Base-by-base conservation (phyloP, 2,888 invertebrate genomes). In the Thereva nobilitata region DNA sequence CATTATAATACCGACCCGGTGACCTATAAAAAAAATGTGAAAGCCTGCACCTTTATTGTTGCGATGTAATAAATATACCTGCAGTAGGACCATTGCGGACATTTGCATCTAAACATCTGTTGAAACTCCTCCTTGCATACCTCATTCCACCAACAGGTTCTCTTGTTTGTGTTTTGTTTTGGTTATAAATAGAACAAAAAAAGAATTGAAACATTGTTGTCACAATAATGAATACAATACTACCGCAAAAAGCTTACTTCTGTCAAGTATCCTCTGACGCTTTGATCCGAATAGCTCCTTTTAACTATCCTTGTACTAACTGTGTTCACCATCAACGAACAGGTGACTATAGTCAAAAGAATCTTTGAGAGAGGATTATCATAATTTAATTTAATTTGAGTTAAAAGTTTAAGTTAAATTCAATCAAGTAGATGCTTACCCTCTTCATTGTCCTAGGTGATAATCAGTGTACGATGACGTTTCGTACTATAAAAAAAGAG, bases 71-170 rank as follows among this genome's bases (percentile, higher is more conserved):
- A 61, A 23, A 50, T 40, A 50, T 67, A 80, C 73, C 93, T 85
- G 82, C 94, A 95, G 78, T 88, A 94, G 0, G 92, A 93, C 89
- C 91, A 93, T 70, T 89, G 86, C 1, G 94, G 94, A 75, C 94
- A 95, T 76, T 90, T 90, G 82, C 94, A 95, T 68, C 92, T 86
- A 80, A 94, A 94, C 73, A 90, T 84, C 72, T 86, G 89, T 80
- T 93, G 92, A 77, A 94, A 94, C 80, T 94, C 94, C 78, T 93
- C 93, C 77, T 95, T 94, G 83, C 94, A 95, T 12, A 93, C 88
- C 83, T 95, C 94, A 79, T 93, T 94, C 91, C 93, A 93, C 92
- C 93, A 94, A 80, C 94, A 94, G 59, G 91, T 93, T 78, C 94
- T 87, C 94, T 93, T 79, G 23, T 23, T 23, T 23, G 1, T 23